Evolutionary conservation across 2,797 vertebrate species (phyloP).

Genomic region (Anguilla pacifica): DNA sequence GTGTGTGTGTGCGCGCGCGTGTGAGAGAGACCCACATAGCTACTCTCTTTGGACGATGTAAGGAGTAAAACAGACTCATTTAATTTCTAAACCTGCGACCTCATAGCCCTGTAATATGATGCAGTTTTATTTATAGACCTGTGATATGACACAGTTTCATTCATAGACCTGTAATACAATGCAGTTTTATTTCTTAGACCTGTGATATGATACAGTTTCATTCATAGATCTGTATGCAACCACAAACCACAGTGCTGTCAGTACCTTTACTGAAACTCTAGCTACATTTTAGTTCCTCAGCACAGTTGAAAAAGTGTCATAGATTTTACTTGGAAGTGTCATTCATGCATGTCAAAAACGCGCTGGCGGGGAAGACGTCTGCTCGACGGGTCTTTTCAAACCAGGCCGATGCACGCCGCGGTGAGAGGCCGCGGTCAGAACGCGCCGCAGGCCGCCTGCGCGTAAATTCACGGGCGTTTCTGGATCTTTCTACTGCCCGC

Average conservation of each 20-base stretch:
- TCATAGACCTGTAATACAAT: background rate
- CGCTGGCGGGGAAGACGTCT: constrained; percentile 2
- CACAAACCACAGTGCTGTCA: background rate
- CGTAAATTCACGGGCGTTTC: background rate
- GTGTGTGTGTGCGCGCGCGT: too few species aligned
- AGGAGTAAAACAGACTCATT: background rate
- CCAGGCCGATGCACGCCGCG: too few species aligned
- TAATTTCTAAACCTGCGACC: too few species aligned
- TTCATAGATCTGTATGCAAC: background rate
- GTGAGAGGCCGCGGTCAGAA: background rate
- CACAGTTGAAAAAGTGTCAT: background rate
- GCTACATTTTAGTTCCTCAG: background rate
- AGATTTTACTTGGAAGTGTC: background rate
- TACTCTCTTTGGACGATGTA: constrained; percentile 37
- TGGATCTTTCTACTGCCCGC: background rate
- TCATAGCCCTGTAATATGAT: background rate
- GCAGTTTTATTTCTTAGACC: background rate
- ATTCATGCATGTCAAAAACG: background rate
- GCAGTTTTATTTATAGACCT: background rate
- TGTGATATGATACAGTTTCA: background rate
- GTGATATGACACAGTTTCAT: background rate
- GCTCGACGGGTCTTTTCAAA: constrained; percentile 5
- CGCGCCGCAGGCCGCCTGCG: background rate
- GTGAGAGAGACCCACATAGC: constrained; percentile 32
- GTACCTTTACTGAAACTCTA: background rate